phyloP scores from a whole-genome alignment of 1,140 invertebrate genomes.

The Vanessa atalanta region DNA sequence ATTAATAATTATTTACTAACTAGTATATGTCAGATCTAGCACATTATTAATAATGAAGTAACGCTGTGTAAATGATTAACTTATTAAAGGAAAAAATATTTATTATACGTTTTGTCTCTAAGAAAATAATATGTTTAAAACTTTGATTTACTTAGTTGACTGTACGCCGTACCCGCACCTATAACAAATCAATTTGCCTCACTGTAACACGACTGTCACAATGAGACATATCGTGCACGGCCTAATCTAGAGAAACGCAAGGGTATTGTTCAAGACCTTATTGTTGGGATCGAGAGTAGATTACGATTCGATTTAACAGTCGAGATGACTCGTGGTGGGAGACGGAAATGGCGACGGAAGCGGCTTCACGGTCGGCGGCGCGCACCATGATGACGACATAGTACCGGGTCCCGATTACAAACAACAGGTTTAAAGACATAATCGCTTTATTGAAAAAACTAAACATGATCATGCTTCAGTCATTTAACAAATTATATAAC shows the following conservation, averaged over 20 bases:
- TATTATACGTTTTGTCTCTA: not conserved
- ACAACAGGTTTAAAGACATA: constrained; percentile 37
- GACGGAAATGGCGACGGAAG: constrained; percentile 73
- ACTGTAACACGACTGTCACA: not conserved
- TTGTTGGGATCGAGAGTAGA: constrained; percentile 30
- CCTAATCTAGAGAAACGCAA: constrained; percentile 27
- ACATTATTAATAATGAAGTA: no score
- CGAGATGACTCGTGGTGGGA: constrained; percentile 50
- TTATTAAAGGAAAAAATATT: no score
- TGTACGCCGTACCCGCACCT: not conserved
- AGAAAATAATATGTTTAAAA: not conserved
- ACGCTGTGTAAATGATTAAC: no score
- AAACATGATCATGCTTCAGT: not conserved
- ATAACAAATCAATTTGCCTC: constrained; percentile 11
- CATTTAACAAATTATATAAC: not conserved
- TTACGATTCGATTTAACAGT: constrained; percentile 38
- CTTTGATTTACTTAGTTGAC: not conserved
- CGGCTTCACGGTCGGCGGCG: constrained; percentile 66
- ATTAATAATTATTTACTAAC: no score
- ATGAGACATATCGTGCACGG: constrained; percentile 11
- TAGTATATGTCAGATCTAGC: no score
- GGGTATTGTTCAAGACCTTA: constrained; percentile 27
- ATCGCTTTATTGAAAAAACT: constrained; percentile 17
- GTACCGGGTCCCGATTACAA: constrained; percentile 38
- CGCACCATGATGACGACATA: constrained; percentile 65